These are phyloP conservation scores for Aix galericulata DNA, from an alignment of 2,113 vertebrate species.

Conservation along the genomic window DNA sequence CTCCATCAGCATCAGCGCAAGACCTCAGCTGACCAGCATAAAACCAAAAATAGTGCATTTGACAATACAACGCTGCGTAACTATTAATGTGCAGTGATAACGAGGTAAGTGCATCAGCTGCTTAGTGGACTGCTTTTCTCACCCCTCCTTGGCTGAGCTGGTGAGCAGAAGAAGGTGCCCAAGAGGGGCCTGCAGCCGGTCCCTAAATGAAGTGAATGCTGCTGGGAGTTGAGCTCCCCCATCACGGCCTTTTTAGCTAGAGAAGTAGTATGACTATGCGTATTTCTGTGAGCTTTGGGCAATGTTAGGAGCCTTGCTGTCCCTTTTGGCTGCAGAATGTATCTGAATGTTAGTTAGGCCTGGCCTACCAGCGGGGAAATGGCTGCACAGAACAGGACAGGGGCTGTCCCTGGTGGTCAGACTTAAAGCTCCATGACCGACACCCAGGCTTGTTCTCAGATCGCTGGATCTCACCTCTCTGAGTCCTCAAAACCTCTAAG, in stretches of 20 bases:
- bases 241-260: not conserved
- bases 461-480: not conserved
- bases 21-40: not conserved
- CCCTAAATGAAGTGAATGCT: not conserved
- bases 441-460: not conserved
- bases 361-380: not conserved
- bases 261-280: not conserved
- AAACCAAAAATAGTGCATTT: not conserved
- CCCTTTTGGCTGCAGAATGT: not conserved
- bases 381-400: not conserved
- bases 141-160: not conserved
- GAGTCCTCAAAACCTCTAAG: not conserved
- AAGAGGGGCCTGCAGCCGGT: not conserved
- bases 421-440: not conserved
- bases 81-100: not conserved
- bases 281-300: not conserved
- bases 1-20: slow-evolving; percentile 46
- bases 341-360: not conserved
- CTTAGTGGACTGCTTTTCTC: not conserved
- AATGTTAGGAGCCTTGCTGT: not conserved
- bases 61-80: not conserved
- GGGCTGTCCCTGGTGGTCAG: not conserved
- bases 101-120: not conserved
- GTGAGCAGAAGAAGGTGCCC: not conserved
- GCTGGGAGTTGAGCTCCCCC: not conserved